Conservation (phyloP, 2,113 vertebrate genomes). For the Psilopogon haemacephalus region DNA sequence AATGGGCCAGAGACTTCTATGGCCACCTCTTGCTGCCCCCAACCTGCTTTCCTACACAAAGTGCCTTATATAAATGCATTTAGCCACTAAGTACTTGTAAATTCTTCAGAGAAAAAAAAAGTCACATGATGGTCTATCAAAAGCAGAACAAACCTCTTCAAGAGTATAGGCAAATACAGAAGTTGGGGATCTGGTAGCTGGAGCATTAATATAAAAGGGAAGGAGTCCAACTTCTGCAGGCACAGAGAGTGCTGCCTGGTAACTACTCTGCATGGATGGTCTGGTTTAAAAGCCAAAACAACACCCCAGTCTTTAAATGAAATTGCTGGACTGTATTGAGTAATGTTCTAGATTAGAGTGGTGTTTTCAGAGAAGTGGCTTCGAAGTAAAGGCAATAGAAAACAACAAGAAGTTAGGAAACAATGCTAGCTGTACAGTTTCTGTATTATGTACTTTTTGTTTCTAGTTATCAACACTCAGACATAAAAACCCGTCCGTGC, state of each 20-base stretch:
- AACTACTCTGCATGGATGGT: neutral
- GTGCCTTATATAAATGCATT: neutral
- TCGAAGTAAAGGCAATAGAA: neutral
- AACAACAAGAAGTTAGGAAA: neutral
- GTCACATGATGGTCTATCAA: neutral
- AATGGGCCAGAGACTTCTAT: fast-evolving
- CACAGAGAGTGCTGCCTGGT: neutral
- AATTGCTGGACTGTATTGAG: neutral
- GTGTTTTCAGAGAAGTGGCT: neutral
- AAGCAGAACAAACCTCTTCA: neutral
- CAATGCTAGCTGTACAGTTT: neutral
- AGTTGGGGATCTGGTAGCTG: neutral
- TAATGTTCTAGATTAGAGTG: neutral
- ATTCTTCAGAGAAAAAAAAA: neutral
- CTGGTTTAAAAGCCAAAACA: neutral
- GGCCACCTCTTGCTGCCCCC: fast-evolving
- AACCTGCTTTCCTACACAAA: neutral
- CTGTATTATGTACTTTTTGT: neutral
- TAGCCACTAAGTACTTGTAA: neutral
- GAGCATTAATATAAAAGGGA: neutral
- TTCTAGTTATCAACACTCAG: neutral
- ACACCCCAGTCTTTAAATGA: neutral
- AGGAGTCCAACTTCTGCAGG: neutral
- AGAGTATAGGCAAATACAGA: neutral
- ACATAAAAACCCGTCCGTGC: neutral